Conservation (phyloP, 2,888 invertebrate species). For the Sarcophaga carnaria region DNA sequence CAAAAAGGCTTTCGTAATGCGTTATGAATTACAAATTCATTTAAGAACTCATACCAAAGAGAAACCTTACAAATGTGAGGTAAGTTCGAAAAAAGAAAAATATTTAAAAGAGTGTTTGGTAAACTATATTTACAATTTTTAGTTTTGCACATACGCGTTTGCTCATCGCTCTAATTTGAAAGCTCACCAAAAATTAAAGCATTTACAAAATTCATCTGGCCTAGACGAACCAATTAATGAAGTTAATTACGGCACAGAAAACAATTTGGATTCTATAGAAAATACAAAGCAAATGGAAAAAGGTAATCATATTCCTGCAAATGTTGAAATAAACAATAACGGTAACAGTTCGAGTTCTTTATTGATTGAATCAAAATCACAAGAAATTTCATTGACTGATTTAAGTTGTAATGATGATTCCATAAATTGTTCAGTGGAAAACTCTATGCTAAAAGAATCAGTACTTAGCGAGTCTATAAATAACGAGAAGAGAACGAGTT, state of each 20-base stretch:
- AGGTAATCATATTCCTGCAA: neutral
- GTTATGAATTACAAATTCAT: conserved; percentile 82
- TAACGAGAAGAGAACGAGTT: neutral
- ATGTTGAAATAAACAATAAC: neutral
- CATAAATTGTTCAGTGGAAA: neutral
- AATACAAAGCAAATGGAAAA: neutral
- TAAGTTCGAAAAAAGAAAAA: conserved; percentile 46
- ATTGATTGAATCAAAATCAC: neutral
- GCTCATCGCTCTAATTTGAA: conserved; percentile 89
- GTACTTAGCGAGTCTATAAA: neutral
- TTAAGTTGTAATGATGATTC: too few relatives aligned
- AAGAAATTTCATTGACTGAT: neutral
- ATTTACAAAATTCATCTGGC: conserved; percentile 76
- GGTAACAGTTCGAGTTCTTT: neutral
- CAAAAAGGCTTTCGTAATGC: conserved; percentile 67
- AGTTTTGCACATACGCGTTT: conserved; percentile 88
- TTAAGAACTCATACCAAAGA: conserved; percentile 98
- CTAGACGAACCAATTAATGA: neutral
- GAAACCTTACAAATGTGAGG: conserved; percentile 93
- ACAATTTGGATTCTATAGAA: neutral
- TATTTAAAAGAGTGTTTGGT: neutral
- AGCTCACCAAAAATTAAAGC: conserved; percentile 83
- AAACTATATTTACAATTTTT: conserved; percentile 65
- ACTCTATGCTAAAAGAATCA: neutral
- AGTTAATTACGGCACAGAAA: neutral